Conservation (phyloP, 53 echinoderm and acorn worm species). For the Luidia sarsii region DNA sequence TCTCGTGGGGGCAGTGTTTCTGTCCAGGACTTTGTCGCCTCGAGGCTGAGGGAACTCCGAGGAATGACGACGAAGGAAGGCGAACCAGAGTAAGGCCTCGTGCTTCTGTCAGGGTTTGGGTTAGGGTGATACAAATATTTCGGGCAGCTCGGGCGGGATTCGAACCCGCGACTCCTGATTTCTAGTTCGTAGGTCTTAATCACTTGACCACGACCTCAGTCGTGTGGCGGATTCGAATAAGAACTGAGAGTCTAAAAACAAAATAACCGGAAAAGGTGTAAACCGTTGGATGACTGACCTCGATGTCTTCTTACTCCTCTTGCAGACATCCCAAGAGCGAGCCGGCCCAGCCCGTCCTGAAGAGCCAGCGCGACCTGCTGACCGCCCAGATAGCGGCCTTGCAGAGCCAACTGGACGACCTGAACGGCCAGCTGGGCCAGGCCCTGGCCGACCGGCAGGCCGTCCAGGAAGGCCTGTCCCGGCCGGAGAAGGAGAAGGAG, state of each 20-base stretch:
- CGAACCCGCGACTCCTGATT: too few relatives aligned
- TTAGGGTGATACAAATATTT: too few relatives aligned
- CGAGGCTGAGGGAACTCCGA: slow-evolving; percentile 76
- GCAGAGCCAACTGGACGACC: slow-evolving; percentile 78
- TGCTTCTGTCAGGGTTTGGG: too few relatives aligned
- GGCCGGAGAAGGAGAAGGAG: slow-evolving; percentile 4
- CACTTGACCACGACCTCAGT: too few relatives aligned
- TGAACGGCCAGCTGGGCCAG: slow-evolving; percentile 77
- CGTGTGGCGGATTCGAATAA: too few relatives aligned
- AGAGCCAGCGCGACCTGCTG: slow-evolving; percentile 70
- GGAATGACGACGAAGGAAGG: slow-evolving; percentile 48
- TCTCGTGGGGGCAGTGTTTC: slow-evolving; percentile 75
- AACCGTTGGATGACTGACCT: too few relatives aligned
- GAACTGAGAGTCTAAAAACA: too few relatives aligned
- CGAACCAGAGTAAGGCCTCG: slow-evolving; percentile 15
- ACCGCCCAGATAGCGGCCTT: slow-evolving; percentile 76
- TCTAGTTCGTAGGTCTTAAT: too few relatives aligned
- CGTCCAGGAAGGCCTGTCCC: slow-evolving; percentile 68
- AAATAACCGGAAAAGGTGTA: too few relatives aligned
- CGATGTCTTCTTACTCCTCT: background rate
- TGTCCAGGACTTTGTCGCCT: slow-evolving; percentile 82
- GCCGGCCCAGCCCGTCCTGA: slow-evolving; percentile 43
- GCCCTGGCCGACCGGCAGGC: slow-evolving; percentile 64
- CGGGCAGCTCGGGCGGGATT: too few relatives aligned
- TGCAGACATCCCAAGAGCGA: background rate